Evolutionary conservation across 2,113 vertebrate species (phyloP), one percentile per base, ranked within the genome.

Genomic region (Pteruthius melanotis): DNA sequence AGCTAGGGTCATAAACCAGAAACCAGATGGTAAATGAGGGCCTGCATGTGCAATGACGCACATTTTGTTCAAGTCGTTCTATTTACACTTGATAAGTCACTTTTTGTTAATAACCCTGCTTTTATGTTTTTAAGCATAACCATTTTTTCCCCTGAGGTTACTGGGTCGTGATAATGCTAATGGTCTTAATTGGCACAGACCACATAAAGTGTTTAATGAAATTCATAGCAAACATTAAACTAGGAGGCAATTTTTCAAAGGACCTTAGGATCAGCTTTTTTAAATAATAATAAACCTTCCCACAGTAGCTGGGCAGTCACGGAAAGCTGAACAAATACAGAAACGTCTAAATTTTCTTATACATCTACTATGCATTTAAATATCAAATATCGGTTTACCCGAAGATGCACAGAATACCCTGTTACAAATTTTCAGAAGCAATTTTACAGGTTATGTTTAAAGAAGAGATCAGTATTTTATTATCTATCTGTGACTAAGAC

Each of bases 81-180:
- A 86, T 95, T 95, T 95, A 93, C 90, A 93, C 68, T 92, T 90
- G 90, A 84, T 94, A 96, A 90, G 75, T 86, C 64, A 49, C 45
- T 87, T 95, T 87, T 90, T 59, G 54, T 89, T 95, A 92, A 74
- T 88, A 91, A 83, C 26, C 1, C 27, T 13, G 57, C 77, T 87
- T 80, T 93, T n/a, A 88, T 56, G 56, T 71, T 93, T 94, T 70
- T 49, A 92, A 93, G 37, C 64, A 83, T 47, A 94, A 80, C 24
- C 7, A 5, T 44, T 79, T 75, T 72, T 13, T 2, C 6, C 35
- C 26, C 42, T 31, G 42, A 77, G 39, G 47, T 77, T 85, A 80
- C 37, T 5, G 9, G 44, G 47, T 90, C 59, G 23, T 44, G 28
- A 63, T 61, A 79, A 82, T 65, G 35, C 17, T 94, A 95, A 93